Evolutionary conservation across 2,113 vertebrate genomes (phyloP).

Genomic region (Cacatua alba): DNA sequence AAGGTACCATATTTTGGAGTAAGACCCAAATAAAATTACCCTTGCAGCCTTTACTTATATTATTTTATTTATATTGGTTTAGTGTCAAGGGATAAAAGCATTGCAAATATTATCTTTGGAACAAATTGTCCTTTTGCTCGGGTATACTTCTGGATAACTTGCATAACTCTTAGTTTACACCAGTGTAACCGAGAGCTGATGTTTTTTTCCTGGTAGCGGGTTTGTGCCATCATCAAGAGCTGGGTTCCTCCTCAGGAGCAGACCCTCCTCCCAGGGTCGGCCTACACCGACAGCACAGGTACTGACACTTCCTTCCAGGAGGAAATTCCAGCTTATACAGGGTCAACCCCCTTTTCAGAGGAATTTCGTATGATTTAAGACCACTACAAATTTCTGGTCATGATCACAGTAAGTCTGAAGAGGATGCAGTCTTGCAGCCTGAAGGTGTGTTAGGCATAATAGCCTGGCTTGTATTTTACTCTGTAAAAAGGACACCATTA

Average conservation of each 20-base stretch:
- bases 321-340: background rate
- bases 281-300: background rate
- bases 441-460: background rate
- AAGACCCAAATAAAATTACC: background rate
- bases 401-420: background rate
- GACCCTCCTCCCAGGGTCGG: rapidly evolving
- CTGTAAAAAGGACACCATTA: constrained; percentile 18
- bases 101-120: background rate
- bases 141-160: background rate
- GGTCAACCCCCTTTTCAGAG: background rate
- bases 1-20: background rate
- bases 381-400: background rate
- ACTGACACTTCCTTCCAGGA: background rate
- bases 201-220: background rate
- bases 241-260: background rate
- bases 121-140: background rate
- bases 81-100: background rate
- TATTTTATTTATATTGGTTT: background rate
- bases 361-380: background rate
- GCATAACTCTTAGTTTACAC: background rate
- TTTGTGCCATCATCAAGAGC: background rate
- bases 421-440: background rate
- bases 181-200: background rate
- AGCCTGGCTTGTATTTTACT: background rate
- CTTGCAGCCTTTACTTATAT: background rate